Evolutionary conservation across 2,113 vertebrate genomes (phyloP).

Genomic region (Amphilophus citrinellus): DNA sequence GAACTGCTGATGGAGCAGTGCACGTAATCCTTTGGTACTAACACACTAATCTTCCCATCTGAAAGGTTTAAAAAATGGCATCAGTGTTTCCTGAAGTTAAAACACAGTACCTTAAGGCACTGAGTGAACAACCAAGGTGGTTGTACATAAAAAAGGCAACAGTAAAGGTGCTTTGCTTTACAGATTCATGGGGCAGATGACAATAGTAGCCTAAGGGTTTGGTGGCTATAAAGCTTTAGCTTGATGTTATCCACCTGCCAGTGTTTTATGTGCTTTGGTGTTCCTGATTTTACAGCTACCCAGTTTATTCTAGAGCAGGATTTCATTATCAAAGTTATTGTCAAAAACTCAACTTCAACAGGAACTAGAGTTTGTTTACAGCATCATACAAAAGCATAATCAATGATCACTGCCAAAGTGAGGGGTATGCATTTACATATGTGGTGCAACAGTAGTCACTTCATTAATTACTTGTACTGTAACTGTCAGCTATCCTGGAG

Average conservation of each 20-base stretch:
- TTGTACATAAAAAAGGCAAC: conserved; percentile 60
- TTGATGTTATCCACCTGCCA: conserved; percentile 51
- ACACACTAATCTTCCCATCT: conserved; percentile 78
- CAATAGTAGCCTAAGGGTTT: conserved; percentile 54
- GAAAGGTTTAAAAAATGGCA: conserved; percentile 71
- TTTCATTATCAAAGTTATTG: not conserved
- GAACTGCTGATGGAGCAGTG: conserved; percentile 70
- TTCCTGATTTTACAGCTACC: conserved; percentile 10
- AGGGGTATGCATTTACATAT: not conserved
- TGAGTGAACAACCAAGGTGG: conserved; percentile 48
- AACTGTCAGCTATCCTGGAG: not conserved
- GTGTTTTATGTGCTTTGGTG: not conserved
- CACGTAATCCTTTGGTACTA: conserved; percentile 75
- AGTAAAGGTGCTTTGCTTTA: conserved; percentile 59
- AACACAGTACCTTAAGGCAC: conserved; percentile 75
- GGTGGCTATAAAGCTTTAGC: conserved; percentile 37
- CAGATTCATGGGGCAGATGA: conserved; percentile 61
- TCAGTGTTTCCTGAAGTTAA: conserved; percentile 73
- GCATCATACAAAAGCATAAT: not conserved
- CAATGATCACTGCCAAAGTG: not conserved
- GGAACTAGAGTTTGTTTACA: not conserved
- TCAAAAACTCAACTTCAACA: not conserved
- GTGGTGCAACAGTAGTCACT: not conserved
- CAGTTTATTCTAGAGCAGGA: not conserved
- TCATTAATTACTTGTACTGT: not conserved